Percentiles rank a stretch among this genome's conserved stretches.
Conservation (phyloP, 92 coral and sea anemone species). For the Epizoanthus stellaris region DNA sequence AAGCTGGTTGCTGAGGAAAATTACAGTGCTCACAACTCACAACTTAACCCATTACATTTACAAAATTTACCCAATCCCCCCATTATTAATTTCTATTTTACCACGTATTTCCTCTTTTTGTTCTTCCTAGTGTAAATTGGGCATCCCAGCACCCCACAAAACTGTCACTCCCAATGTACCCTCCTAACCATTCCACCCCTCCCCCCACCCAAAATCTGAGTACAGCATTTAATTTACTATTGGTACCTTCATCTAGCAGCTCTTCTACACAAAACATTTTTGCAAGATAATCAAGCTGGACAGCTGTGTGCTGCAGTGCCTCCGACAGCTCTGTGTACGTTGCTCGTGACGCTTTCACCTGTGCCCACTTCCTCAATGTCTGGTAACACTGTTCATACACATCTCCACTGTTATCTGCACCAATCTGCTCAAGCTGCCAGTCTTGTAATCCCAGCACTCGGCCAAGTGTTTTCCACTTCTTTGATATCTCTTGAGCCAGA, state of each 20-base stretch:
- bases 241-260: background rate
- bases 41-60: too few relatives aligned
- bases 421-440: background rate
- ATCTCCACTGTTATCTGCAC: background rate
- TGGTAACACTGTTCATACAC: slow-evolving; percentile 17
- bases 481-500: background rate
- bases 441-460: slow-evolving; percentile 17
- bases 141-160: too few relatives aligned
- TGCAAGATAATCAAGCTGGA: background rate
- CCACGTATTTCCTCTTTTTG: too few relatives aligned
- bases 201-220: too few relatives aligned
- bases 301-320: background rate
- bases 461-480: background rate
- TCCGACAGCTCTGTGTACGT: background rate
- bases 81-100: too few relatives aligned
- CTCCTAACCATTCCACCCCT: too few relatives aligned
- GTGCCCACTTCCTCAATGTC: background rate
- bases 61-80: too few relatives aligned
- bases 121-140: too few relatives aligned
- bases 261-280: background rate
- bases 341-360: background rate
- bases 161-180: too few relatives aligned
- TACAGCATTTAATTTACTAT: background rate
- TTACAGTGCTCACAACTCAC: too few relatives aligned
- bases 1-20: too few relatives aligned